Base-by-base conservation (phyloP, 1,140 invertebrate species). In the Cyphomyrmex costatus region DNA sequence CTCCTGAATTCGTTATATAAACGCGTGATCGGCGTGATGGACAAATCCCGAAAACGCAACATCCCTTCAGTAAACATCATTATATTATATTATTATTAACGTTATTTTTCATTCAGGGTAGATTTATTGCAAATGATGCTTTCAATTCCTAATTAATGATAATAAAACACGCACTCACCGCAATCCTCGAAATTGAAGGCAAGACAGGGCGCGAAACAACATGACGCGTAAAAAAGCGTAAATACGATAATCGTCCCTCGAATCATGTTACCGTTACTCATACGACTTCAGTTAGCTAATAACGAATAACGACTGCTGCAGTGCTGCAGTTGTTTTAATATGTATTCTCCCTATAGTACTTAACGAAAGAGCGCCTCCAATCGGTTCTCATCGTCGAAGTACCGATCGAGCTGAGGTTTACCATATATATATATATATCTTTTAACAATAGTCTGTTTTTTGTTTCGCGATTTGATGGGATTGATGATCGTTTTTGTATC, bases 141-240 rank as follows among this genome's bases (percentile, higher is more conserved):
- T 0, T 30, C 14, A 27, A 61, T 42, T 8, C 8, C 8, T 33
- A n/a, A 85, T n/a, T 51, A 33, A 2, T 7, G 24, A 88, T 14
- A 51, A 6, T 19, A 49, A 49, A 66, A 46, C 63, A 10, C 2
- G 46, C 46, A 89, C 90, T 91, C 61, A 93, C 92, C 91, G 49
- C 91, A 93, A 76, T 92, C 68, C 0, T 3, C 10, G 2, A 89
- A 84, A 7, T 65, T 24, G 10, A 88, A 7, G 16, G 84, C 86
- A 4, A 51, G 30, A 14, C 46, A 76, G 10, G 27, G 70, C 58
- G 19, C 7, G 6, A 5, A 68, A 19, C 73, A 76, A 19, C 63
- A 83, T 16, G 86, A 21, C 56, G 46, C 46, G 76, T 42, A 80
- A 2, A 80, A 21, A 7, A 74, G 4, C 24, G 87, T 5, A 65